phyloP scores from a whole-genome alignment of 2,797 vertebrate genomes.

The Oreonectes daqikongensis region DNA sequence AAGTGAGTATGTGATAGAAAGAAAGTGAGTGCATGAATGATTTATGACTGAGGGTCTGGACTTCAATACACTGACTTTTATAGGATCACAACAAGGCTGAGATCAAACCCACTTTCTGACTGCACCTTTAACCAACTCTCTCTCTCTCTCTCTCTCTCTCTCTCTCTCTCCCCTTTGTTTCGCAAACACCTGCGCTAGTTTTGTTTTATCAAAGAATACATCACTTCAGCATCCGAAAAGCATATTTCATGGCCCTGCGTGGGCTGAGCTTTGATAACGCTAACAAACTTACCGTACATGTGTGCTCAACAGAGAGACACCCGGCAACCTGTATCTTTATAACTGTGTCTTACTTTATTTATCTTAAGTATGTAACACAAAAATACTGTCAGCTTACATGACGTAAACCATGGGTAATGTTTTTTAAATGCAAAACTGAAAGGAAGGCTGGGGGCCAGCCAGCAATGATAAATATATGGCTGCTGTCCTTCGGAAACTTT shows the following conservation, averaged over 20 bases:
- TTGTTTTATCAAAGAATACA: not conserved
- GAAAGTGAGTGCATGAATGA: conserved; percentile 17
- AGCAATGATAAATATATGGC: not conserved
- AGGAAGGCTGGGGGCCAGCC: not conserved
- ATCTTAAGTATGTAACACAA: not conserved
- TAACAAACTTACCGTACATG: not conserved
- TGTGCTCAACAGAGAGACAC: not conserved
- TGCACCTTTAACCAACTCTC: conserved; percentile 4
- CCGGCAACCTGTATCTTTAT: not conserved
- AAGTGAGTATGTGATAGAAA: conserved; percentile 3
- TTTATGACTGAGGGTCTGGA: conserved; percentile 39
- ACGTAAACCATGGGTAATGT: not conserved
- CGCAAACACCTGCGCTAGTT: not conserved
- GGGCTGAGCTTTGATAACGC: conserved; percentile 18
- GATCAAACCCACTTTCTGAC: conserved; percentile 29
- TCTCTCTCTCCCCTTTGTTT: not conserved
- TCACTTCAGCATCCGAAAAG: not conserved
- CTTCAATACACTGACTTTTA: conserved; percentile 34
- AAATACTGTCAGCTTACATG: not conserved
- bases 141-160: not conserved
- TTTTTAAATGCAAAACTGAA: too few species aligned
- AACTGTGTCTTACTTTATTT: conserved; percentile 3
- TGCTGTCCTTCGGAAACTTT: too few species aligned
- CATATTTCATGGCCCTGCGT: not conserved
- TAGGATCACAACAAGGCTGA: conserved; percentile 28